Evolutionary conservation across 1,140 invertebrate genomes (phyloP).

Genomic region (Pogonomyrmex californicus): DNA sequence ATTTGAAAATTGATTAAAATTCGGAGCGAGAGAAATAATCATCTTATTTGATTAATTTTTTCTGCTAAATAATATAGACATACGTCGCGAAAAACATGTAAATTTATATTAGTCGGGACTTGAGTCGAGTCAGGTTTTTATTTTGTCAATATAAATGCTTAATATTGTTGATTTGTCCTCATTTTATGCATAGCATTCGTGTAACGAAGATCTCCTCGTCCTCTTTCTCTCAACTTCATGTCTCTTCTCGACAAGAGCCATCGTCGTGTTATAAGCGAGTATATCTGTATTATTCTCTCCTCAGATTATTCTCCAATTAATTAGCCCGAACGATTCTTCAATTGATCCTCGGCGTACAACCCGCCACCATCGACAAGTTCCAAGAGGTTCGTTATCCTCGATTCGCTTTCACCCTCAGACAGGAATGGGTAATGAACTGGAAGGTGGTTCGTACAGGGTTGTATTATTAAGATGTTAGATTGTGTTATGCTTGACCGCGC

Average conservation of each 20-base stretch:
- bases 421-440: slow-evolving; percentile 85
- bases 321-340: slow-evolving; percentile 81
- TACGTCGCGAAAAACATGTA: background rate
- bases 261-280: slow-evolving; percentile 11
- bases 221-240: background rate
- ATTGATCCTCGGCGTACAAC: slow-evolving; percentile 75
- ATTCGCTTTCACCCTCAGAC: slow-evolving; percentile 79
- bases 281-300: slow-evolving; percentile 71
- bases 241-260: slow-evolving; percentile 41
- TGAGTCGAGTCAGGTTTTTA: background rate
- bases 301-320: slow-evolving; percentile 81
- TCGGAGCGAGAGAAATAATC: too few species aligned
- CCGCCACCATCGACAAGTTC: slow-evolving; percentile 72
- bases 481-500: slow-evolving; percentile 60
- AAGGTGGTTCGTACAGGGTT: slow-evolving; percentile 79
- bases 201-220: slow-evolving; percentile 45
- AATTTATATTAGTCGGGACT: background rate
- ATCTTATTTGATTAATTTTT: background rate
- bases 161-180: slow-evolving; percentile 30
- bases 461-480: slow-evolving; percentile 84
- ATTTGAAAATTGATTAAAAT: background rate
- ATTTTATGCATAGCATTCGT: background rate
- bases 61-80: background rate
- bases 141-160: background rate
- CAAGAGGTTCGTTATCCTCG: slow-evolving; percentile 84